Base-by-base conservation (phyloP, 2,888 invertebrate species). In the Nebria brevicollis region DNA sequence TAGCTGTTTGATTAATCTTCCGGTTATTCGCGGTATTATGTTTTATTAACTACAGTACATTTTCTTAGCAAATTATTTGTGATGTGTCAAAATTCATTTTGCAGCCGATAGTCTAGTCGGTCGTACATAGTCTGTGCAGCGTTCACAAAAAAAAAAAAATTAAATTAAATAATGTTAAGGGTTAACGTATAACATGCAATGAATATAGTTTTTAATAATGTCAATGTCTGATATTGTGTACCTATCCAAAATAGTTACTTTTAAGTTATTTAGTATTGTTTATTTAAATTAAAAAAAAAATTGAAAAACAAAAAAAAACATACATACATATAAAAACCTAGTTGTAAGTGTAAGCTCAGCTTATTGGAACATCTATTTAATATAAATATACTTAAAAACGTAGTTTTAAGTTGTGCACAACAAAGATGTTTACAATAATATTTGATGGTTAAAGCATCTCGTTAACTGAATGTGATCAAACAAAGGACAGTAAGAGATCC, bases 281-380 rank as follows among this genome's bases (percentile, higher is more conserved):
- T 86, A 85, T 84, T 84, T 85, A 84, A 20, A 85, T 84, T 83
- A 85, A 84, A 85, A 84, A 85, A 84, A 84, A 83, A 81, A 83
- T 82, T 85, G 85, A 85, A 85, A 84, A 86, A 87, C 87, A 86
- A 84, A 83, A 82, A 75, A 85, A 86, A 86, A 85, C 85, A n/a
- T n/a, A 86, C 85, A 85, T 82, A 82, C 82, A 85, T 86, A 86
- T 81, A 81, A 81, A 77, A 76, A 81, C 76, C 72, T 81, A 77
- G 77, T 70, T 82, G 66, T 82, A 79, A 83, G 81, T 85, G 85
- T 85, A 85, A 86, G 87, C 87, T 87, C 87, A 87, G 87, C 87
- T 85, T 84, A 84, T 90, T 89, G 89, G 89, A 88, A 89, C 90
- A 89, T 89, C 87, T 90, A 89, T 89, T 89, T 89, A 87, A 89